These are phyloP conservation scores for Oreochromis niloticus DNA, from an alignment of 2,113 vertebrate species.

Conservation along the genomic window DNA sequence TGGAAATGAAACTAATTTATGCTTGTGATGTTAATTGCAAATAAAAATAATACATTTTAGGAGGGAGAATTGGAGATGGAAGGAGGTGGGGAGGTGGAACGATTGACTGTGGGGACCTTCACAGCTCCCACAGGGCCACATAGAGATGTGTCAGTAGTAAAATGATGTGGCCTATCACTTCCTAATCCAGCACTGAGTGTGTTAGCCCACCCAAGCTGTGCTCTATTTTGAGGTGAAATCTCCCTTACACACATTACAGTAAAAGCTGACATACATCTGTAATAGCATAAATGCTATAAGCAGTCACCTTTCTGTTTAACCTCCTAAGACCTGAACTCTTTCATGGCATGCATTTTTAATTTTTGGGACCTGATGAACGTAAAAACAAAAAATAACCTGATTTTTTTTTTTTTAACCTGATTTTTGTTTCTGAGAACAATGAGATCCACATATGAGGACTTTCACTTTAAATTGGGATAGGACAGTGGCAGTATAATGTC, in stretches of 20 bases:
- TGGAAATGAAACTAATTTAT: conserved; percentile 17
- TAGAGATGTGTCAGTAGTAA: conserved; percentile 79
- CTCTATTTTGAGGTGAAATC: neutral
- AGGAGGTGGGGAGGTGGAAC: neutral
- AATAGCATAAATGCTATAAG: neutral
- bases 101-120: conserved; percentile 44
- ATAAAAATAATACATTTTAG: conserved; percentile 4
- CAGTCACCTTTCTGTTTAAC: neutral
- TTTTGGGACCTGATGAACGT: too few relatives aligned
- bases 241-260: neutral
- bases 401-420: too few relatives aligned
- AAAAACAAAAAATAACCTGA: too few relatives aligned
- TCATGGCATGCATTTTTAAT: too few relatives aligned
- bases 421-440: too few relatives aligned
- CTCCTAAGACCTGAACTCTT: too few relatives aligned
- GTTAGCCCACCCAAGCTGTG: conserved; percentile 81
- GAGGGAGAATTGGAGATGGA: neutral
- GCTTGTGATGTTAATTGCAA: conserved; percentile 39
- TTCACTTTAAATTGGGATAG: too few relatives aligned
- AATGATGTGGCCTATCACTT: conserved; percentile 87
- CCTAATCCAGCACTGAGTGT: conserved; percentile 75
- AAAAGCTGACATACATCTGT: conserved; percentile 3
- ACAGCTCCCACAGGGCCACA: conserved; percentile 64
- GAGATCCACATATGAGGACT: too few relatives aligned
- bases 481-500: too few relatives aligned